These are phyloP conservation scores for Torymus tubicola DNA, from an alignment of 2,888 invertebrate genomes.

Conservation along the genomic window DNA sequence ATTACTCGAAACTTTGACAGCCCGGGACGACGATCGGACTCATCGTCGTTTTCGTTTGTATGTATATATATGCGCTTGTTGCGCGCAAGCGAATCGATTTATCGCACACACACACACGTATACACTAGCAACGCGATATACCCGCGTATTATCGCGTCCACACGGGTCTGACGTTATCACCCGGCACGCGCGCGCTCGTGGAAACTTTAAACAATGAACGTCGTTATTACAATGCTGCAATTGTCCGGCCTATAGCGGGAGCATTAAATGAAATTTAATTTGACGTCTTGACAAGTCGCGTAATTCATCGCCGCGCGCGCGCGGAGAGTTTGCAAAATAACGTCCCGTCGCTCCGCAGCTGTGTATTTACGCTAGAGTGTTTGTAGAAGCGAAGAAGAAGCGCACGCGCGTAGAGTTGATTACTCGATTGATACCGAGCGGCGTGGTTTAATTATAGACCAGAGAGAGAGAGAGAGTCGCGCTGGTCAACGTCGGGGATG, in stretches of 20 bases:
- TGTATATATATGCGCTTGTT: neutral
- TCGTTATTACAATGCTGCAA: constrained; percentile 30
- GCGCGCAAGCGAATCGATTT: constrained; percentile 31
- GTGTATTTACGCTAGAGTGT: too few species aligned
- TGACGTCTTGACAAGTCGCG: constrained; percentile 5
- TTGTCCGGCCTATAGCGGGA: neutral
- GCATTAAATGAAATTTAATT: constrained; percentile 33
- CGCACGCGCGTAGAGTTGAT: too few species aligned
- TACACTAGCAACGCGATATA: constrained; percentile 37
- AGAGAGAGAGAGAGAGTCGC: too few species aligned
- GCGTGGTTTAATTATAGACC: too few species aligned
- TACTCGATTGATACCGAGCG: too few species aligned
- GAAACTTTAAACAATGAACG: constrained; percentile 43
- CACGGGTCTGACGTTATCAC: constrained; percentile 33
- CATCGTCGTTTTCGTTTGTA: constrained; percentile 40
- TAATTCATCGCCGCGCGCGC: neutral
- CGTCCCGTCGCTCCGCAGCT: too few species aligned
- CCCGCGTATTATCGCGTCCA: constrained; percentile 8
- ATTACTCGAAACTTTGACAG: constrained; percentile 49
- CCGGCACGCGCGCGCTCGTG: neutral
- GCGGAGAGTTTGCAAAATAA: too few species aligned
- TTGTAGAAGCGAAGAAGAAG: too few species aligned
- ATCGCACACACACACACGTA: too few species aligned
- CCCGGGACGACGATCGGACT: constrained; percentile 33
- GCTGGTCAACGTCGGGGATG: too few species aligned